These are phyloP conservation scores for Cephalopholis sonnerati DNA, from an alignment of 2,113 vertebrate species.

Conservation along the genomic window DNA sequence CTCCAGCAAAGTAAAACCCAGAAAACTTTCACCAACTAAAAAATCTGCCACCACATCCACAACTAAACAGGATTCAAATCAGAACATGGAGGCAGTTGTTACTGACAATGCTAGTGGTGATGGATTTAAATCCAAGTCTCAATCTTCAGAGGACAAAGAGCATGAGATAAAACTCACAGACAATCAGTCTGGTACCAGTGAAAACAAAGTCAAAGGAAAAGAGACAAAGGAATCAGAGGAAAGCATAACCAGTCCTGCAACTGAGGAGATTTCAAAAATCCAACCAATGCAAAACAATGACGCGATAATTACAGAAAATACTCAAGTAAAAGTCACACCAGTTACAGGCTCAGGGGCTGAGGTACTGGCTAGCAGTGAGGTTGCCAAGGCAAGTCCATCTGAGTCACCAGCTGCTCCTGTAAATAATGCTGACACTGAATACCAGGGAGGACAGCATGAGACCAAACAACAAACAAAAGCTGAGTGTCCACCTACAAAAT, in stretches of 20 bases:
- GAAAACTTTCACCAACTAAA: conserved; percentile 18
- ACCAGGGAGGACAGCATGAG: not conserved
- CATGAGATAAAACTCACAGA: not conserved
- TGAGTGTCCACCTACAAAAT: not conserved
- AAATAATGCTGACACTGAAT: not conserved
- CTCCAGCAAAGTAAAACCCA: conserved; percentile 59
- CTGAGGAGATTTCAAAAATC: conserved; percentile 18
- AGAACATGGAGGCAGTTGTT: not conserved
- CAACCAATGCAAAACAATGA: conserved; percentile 2
- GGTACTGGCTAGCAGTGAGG: not conserved
- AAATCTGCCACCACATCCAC: conserved; percentile 19
- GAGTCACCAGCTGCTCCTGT: conserved; percentile 1
- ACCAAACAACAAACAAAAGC: conserved; percentile 10
- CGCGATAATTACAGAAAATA: not conserved
- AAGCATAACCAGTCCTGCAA: not conserved
- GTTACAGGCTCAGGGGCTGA: not conserved
- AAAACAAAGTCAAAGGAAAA: conserved; percentile 21
- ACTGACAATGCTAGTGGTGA: conserved; percentile 1
- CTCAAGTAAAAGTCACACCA: conserved; percentile 3
- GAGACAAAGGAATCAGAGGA: not conserved
- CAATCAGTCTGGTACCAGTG: not conserved
- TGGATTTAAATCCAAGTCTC: not conserved
- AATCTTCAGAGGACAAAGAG: conserved; percentile 18
- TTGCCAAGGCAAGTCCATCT: not conserved
- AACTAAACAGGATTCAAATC: conserved; percentile 18